phyloP scores from a whole-genome alignment of 2,888 invertebrate genomes.

The Tigriopus californicus region DNA sequence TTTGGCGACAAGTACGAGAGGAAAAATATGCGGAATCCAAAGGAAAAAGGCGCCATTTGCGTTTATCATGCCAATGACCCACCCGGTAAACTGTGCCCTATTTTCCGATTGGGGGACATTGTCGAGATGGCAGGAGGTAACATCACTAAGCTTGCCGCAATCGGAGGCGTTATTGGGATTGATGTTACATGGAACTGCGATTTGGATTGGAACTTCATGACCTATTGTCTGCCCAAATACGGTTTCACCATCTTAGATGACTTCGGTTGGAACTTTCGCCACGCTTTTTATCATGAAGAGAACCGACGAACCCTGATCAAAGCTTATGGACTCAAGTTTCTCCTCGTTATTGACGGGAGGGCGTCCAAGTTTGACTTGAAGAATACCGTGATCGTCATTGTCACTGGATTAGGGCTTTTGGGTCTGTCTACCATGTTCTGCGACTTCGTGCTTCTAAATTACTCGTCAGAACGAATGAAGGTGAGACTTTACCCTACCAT shows the following conservation, averaged over 20 bases:
- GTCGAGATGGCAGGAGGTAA: slow-evolving; percentile 21
- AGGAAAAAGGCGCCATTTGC: background rate
- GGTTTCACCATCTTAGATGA: slow-evolving; percentile 29
- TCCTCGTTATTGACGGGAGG: slow-evolving; percentile 27
- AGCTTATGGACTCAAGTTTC: slow-evolving; percentile 30
- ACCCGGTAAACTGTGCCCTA: slow-evolving; percentile 17
- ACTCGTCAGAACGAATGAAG: background rate
- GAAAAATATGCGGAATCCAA: background rate
- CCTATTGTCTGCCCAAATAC: slow-evolving; percentile 28
- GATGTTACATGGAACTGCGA: slow-evolving; percentile 31
- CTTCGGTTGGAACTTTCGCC: slow-evolving; percentile 29
- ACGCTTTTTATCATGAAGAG: slow-evolving; percentile 26
- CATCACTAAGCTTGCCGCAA: slow-evolving; percentile 20
- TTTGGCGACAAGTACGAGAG: slow-evolving; percentile 18
- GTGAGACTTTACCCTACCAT: background rate
- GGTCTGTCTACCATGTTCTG: slow-evolving; percentile 21
- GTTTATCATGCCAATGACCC: slow-evolving; percentile 11
- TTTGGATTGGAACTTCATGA: slow-evolving; percentile 25
- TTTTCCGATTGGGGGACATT: slow-evolving; percentile 20
- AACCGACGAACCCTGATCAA: slow-evolving; percentile 25
- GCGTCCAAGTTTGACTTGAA: slow-evolving; percentile 30
- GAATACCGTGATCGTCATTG: slow-evolving; percentile 30
- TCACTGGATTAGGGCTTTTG: slow-evolving; percentile 31
- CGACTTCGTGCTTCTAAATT: background rate
- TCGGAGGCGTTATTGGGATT: slow-evolving; percentile 31